Base-by-base conservation (phyloP, 2,113 vertebrate species). In the Corythoichthys haematopterus region DNA sequence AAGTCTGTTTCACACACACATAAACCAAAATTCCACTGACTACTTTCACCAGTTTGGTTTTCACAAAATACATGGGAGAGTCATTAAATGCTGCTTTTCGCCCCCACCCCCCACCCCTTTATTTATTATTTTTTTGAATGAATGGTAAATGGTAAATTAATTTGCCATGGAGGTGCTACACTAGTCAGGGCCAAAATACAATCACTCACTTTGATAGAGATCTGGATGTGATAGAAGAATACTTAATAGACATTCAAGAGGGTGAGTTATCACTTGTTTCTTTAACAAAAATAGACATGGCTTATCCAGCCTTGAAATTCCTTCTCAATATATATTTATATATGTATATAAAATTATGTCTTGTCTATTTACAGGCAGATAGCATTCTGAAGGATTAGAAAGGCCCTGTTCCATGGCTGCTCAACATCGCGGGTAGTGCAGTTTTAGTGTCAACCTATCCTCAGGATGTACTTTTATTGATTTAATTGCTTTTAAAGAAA, bases 281-380 rank as follows among this genome's bases (percentile, higher is more conserved):
- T 89, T 91, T 90, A 92, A 92, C 88, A 93, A 93, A 93, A 93
- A 93, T 93, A 93, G 91, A 92, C 89, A 81, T 1, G 88, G 91
- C 90, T 89, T 89, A 67, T 88, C 89, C 90, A 91, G 90, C 91
- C 89, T 89, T 86, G 85, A 85, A 88, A 90, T 89, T 91, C 92
- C 87, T 80, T 90, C 85, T 90, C 69, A 80, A 77, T 86, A 85
- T 86, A 82, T 89, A 91, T 87, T 90, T 89, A 88, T 87, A 84
- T 84, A 87, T 84, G 83, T 89, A 82, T 89, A 91, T 85, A 91
- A 90, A 88, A 88, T 84, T 85, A 87, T 82, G 84, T 89, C 83
- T 89, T 0, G 77, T 83, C 78, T 93, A 93, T 92, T 78, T 93
- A 93, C 92, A 93, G 80, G 87, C 78, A 84, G 76, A 84, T 82